Evolutionary conservation across 2,797 vertebrate species (phyloP), one percentile per base, ranked within the genome.

Genomic region (Bufotes viridis): DNA sequence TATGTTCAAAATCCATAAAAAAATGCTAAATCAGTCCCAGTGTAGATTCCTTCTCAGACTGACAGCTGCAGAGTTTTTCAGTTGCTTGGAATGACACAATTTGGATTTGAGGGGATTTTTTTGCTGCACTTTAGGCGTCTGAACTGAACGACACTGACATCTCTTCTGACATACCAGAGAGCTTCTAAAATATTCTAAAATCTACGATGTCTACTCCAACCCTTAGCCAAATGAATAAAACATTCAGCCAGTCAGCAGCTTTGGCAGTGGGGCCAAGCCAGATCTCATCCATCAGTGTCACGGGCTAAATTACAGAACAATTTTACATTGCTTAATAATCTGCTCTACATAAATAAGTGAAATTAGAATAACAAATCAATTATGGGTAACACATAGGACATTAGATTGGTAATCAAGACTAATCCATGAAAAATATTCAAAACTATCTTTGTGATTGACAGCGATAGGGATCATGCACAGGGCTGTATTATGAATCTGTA

Each of bases 181-280:
- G 92, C 95, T 95, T 94, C 92, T 95, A 96, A 97, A 96, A 96
- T 96, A 97, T 97, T 96, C 96, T 93, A 95, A 95, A 96, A 97
- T 94, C 95, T 96, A 95, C 96, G 95, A 96, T 95, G 95, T 96
- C 93, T 92, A 92, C 96, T 94, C 93, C 94, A 95, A 93, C 93
- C 93, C 94, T 91, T 92, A 94, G 94, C 93, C 94, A 96, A 95
- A 96, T 98, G 96, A 96, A 97, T 97, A 96, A 98, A 94, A 96
- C 96, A 97, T 97, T 92, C 90, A 93, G 93, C 95, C 95, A 96
- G 96, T 97, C 97, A 97, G 96, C 96, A 97, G 94, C 95, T 96
- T 95, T 93, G 94, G 94, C 93, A 93, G 93, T 95, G 92, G 94
- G 92, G 93, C 93, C 92, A 90, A 94, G 95, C 95, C 93, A 95